Base-by-base conservation (phyloP, 1,140 invertebrate genomes). In the Cyclargus thomasi region DNA sequence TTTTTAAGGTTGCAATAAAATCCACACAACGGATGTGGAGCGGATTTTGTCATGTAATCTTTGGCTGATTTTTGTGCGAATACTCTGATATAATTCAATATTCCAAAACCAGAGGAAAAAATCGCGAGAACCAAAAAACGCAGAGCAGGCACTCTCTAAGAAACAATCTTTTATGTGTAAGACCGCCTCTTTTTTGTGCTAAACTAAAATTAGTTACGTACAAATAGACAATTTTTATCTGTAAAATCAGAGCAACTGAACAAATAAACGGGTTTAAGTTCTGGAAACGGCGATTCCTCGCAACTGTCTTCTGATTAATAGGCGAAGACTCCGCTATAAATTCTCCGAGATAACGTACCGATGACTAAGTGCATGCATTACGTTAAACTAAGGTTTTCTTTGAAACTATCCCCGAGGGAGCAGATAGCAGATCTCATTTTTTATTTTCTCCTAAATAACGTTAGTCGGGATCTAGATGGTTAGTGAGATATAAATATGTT, bases 281-380 rank as follows among this genome's bases (percentile, higher is more conserved):
- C 18, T 59, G 18, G 17, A 20, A 59, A 59, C 55, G 55, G 18
- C 55, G 20, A 59, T 59, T 59, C 36, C 55, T 57, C 59, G 55
- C 62, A 53, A 39, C 69, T 74, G 71, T 71, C 70, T 68, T 20
- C 66, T 71, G 73, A 74, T 74, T 70, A 74, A 74, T 74, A 71
- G 73, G 23, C 70, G 67, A 74, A 20, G 68, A 67, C 63, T 36
- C 70, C 65, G 53, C 67, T 65, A 70, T 74, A 71, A 74, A 74
- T 74, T 71, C 55, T 66, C 63, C 71, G 65, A 69, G 73, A 74
- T 74, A 71, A 74, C 68, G 66, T 65, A 68, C 70, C 67, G 73
- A 74, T 74, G 73, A 74, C 55, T 74, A 68, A 74, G 70, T 71
- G 66, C 57, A 70, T 68, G 59, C 73, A 70, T 74, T 71, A 74